Evolutionary conservation across 2,888 invertebrate species (phyloP), one percentile per base, ranked within the genome.

Genomic region (Epinotia bilunana): DNA sequence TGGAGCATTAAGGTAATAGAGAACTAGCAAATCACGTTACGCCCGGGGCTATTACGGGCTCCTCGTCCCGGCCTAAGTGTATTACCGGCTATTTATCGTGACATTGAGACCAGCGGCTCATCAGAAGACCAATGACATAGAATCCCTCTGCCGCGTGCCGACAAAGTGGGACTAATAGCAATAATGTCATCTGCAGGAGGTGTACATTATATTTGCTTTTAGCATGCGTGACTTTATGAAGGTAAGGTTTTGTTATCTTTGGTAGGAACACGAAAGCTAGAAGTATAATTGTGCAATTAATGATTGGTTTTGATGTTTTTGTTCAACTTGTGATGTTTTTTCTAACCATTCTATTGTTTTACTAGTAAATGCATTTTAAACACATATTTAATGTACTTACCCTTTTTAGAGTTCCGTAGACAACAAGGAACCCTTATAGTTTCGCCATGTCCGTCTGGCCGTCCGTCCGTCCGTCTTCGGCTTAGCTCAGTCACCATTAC

Each of bases 1-100:
- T 82, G 84, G 83, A 85, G 85, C 88, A 90, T 91, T 90, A 90
- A 86, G 87, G 89, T 89, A 91, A 90, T 87, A 89, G 88, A 86
- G 88, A 85, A 86, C 86, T 86, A 85, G 88, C 87, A 91, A 92
- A 92, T 91, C 91, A 89, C 86, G 88, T 92, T 91, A 91, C 89
- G 85, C 86, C 87, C 87, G 83, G 73, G 80, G 86, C 90, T 89
- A 90, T 91, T 88, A 90, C 83, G 84, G 80, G 76, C 82, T 86
- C 85, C 83, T 87, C 85, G 88, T 86, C 86, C 86, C 80, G 69
- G 80, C 80, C 83, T 91, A 90, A 91, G 88, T 91, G 86, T 90
- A 91, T 91, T 91, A 91, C 88, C 77, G 85, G 88, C 90, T 90
- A 91, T 91, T 91, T 91, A 89, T 90, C 88, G 88, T 88, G 87